Base-by-base conservation (phyloP, 2,888 invertebrate species). In the Oxyteleia sp. region DNA sequence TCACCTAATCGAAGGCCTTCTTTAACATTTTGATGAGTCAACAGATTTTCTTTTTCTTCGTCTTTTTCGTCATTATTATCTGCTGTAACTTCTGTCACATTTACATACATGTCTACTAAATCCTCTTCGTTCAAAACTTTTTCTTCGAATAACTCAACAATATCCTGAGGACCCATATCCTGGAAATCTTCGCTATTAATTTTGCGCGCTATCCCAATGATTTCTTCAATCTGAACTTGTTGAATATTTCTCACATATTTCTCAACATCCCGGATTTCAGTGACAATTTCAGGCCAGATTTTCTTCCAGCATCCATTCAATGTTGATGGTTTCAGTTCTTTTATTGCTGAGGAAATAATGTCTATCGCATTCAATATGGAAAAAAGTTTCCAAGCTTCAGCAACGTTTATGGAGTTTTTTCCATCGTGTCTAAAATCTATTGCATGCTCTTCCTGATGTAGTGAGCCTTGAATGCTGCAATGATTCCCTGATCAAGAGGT, bases 401-500 rank as follows among this genome's bases (percentile, higher is more conserved):
- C 68, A 59, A 85, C 78, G 41, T 51, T 66, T 59, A 85, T 15
- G 51, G 64, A 47, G 32, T 74, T 84, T 76, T 88, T 79, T 72
- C 84, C 84, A 87, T 82, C 49, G 82, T 85, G 78, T 85, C 83
- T 51, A 86, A 59, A 69, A 86, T 76, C 84, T 86, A 84, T 35
- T 69, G 69, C 68, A 86, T 85, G 68, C 75, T 83, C 69, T 51
- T 45, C 57, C 84, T 88, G 2, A 89, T 59, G 66, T 88, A 90
- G 47, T 87, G 82, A 49, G 85, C 85, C 75, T 89, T 90, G 82
- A 90, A 90, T 49, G 87, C 86, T 76, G 87, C 74, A 78, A 88
- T 89, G 64, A 89, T 88, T 53, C 88, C 87, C 85, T 90, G 88
- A 79, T 89, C 86, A 72, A 89, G 55, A 55, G 88, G 88, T 85